Conservation (phyloP, 2,797 vertebrate genomes). For the Enteromius mattozi region DNA sequence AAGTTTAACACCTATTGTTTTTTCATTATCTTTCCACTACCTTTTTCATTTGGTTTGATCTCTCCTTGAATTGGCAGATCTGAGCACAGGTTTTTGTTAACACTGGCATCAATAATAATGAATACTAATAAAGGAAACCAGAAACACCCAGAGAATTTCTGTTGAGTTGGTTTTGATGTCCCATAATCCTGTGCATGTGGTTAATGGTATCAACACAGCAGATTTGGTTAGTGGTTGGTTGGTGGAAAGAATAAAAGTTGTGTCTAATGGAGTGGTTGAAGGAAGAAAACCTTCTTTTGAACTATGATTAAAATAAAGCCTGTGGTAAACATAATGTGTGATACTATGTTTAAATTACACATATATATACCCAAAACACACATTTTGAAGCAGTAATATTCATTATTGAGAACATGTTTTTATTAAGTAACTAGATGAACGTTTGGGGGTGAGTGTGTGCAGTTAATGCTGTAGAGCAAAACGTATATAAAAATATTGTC, state of each 20-base stretch:
- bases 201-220: background rate
- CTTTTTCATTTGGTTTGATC: background rate
- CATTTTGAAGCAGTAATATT: background rate
- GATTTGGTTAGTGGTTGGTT: constrained; percentile 5
- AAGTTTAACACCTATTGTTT: background rate
- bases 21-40: background rate
- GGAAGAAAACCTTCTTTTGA: background rate
- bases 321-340: background rate
- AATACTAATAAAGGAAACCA: background rate
- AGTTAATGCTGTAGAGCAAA: background rate
- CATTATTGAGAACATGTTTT: background rate
- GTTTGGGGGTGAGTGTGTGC: background rate
- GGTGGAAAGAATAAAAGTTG: background rate
- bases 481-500: background rate
- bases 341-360: background rate
- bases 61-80: background rate
- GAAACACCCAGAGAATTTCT: background rate
- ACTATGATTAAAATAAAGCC: background rate
- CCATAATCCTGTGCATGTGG: background rate
- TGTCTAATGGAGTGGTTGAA: background rate
- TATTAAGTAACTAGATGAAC: background rate
- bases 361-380: background rate
- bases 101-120: background rate
- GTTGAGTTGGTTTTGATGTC: background rate
- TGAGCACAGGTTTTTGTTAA: background rate